A percentile compares a stretch with the other conserved stretches of the same genome.
These are phyloP conservation scores for Plebejus anna DNA, from an alignment of 2,888 invertebrate species.

Conservation along the genomic window DNA sequence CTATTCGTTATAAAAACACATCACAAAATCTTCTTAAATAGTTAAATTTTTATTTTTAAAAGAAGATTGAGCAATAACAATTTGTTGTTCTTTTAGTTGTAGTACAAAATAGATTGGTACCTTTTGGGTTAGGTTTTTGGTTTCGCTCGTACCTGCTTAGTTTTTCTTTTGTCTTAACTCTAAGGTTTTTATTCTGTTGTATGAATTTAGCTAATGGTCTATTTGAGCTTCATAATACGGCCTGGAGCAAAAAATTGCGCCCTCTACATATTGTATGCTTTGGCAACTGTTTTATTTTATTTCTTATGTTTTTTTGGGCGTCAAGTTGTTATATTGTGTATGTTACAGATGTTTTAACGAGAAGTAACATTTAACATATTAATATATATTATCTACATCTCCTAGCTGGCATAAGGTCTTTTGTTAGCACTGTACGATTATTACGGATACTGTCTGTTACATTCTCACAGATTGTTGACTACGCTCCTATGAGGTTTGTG, in stretches of 20 bases:
- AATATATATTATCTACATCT: not conserved
- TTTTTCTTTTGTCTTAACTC: conserved; percentile 51
- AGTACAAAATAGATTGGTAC: conserved; percentile 61
- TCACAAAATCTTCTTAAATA: not conserved
- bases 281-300: conserved; percentile 2
- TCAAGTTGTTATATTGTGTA: not conserved
- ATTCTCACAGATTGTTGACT: conserved; percentile 37
- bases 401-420: conserved; percentile 39
- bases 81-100: conserved; percentile 39
- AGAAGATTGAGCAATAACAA: conserved; percentile 8
- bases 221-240: conserved; percentile 15
- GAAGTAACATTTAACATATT: conserved; percentile 5
- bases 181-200: conserved; percentile 36
- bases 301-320: not conserved
- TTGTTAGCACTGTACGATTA: conserved; percentile 61
- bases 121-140: conserved; percentile 49
- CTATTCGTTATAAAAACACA: not conserved
- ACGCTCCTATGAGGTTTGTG: not conserved
- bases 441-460: conserved; percentile 50
- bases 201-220: conserved; percentile 1
- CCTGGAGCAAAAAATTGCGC: not conserved
- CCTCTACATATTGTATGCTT: not conserved
- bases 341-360: conserved; percentile 6
- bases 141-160: conserved; percentile 60
- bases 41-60: not conserved